Conservation (phyloP, 1,140 invertebrate genomes). For the Centruroides vittatus region DNA sequence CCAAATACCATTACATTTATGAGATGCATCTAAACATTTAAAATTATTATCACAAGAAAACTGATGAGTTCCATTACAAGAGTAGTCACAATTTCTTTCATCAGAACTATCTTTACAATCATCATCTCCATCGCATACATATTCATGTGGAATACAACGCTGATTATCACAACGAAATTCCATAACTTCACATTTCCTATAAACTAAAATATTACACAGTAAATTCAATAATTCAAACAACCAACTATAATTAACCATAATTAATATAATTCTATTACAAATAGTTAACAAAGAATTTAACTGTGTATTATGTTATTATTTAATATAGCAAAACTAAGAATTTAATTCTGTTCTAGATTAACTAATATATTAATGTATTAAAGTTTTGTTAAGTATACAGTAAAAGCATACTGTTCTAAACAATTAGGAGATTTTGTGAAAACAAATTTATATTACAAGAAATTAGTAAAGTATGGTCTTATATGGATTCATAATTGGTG, state of each 20-base stretch:
- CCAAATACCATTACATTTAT: constrained; percentile 40
- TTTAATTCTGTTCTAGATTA: too few relatives aligned
- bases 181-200: constrained; percentile 23
- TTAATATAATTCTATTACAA: too few relatives aligned
- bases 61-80: constrained; percentile 23
- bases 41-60: constrained; percentile 23
- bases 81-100: constrained; percentile 62
- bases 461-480: too few relatives aligned
- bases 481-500: too few relatives aligned
- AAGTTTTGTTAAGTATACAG: too few relatives aligned
- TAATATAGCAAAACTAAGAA: too few relatives aligned
- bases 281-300: too few relatives aligned
- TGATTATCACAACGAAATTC: constrained; percentile 77
- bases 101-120: constrained; percentile 92
- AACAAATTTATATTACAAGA: too few relatives aligned
- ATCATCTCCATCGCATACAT: constrained; percentile 88
- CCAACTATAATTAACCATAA: neutral
- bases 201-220: constrained; percentile 18
- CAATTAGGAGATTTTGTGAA: too few relatives aligned
- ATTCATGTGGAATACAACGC: constrained; percentile 82
- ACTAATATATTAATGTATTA: too few relatives aligned
- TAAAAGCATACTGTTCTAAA: too few relatives aligned
- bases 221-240: neutral
- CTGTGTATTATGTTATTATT: too few relatives aligned
- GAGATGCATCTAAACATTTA: constrained; percentile 21